phyloP scores from a whole-genome alignment of 1,140 invertebrate genomes.

The Ips typographus region DNA sequence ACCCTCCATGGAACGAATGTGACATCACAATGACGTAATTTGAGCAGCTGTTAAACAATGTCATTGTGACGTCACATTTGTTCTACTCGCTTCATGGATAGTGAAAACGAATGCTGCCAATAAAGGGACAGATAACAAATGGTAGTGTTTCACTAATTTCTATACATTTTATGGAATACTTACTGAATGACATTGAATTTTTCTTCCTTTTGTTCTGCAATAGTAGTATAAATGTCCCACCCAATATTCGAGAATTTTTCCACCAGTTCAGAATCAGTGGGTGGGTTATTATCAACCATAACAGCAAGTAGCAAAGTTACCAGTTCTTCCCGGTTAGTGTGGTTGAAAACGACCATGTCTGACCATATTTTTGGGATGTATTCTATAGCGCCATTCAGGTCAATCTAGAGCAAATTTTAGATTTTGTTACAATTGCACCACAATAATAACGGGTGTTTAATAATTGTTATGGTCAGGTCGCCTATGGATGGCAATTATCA shows the following conservation, averaged over 20 bases:
- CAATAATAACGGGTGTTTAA: too few species aligned
- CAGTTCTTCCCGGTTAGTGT: constrained; percentile 58
- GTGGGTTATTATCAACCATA: constrained; percentile 60
- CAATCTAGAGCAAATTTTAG: constrained; percentile 37
- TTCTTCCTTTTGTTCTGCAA: constrained; percentile 51
- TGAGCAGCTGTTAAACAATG: too few species aligned
- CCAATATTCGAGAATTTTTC: constrained; percentile 57
- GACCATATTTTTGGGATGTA: constrained; percentile 76
- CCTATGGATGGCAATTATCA: too few species aligned
- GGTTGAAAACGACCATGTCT: constrained; percentile 72
- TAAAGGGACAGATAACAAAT: too few species aligned
- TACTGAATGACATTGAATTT: constrained; percentile 45
- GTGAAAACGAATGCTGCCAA: too few species aligned
- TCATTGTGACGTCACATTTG: too few species aligned
- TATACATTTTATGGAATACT: constrained; percentile 12
- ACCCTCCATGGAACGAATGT: neutral
- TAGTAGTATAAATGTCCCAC: constrained; percentile 57
- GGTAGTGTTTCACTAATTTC: too few species aligned
- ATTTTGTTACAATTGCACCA: too few species aligned
- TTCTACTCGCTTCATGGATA: too few species aligned
- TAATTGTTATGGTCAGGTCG: too few species aligned
- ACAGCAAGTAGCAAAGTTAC: constrained; percentile 59
- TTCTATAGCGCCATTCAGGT: constrained; percentile 61
- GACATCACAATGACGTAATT: neutral
- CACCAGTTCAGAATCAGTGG: constrained; percentile 46